phyloP scores from a whole-genome alignment of 2,113 vertebrate species.

The Campylomormyrus numenius region DNA sequence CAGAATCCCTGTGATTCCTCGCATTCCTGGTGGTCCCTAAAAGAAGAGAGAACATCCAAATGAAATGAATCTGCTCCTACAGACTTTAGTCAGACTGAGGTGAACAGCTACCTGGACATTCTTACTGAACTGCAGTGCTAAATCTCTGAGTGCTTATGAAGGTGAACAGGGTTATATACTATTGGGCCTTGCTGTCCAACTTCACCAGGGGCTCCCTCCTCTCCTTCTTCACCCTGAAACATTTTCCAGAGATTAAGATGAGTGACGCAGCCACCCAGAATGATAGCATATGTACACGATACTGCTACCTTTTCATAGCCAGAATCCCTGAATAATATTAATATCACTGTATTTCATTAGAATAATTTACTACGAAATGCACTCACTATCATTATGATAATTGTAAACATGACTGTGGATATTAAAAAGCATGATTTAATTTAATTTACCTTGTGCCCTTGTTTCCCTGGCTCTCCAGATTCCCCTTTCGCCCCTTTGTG shows the following conservation, averaged over 20 bases:
- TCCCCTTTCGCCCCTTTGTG: slow-evolving; percentile 94
- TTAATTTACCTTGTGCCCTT: slow-evolving; percentile 85
- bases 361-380: not conserved
- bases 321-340: not conserved
- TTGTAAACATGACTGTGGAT: not conserved
- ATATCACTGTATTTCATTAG: not conserved
- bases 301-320: not conserved
- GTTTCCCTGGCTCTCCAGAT: slow-evolving; percentile 87
- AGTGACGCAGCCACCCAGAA: not conserved
- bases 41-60: slow-evolving; percentile 24
- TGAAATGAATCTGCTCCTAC: not conserved
- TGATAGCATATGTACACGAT: not conserved
- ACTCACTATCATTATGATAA: not conserved
- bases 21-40: slow-evolving; percentile 79
- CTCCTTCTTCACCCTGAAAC: slow-evolving; percentile 84
- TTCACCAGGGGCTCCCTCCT: slow-evolving; percentile 78
- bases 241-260: not conserved
- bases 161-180: slow-evolving; percentile 61
- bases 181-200: slow-evolving; percentile 80
- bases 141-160: not conserved
- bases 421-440: not conserved
- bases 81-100: not conserved
- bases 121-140: not conserved
- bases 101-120: not conserved
- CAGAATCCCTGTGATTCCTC: slow-evolving; percentile 78